Evolutionary conservation across 2,888 invertebrate species (phyloP).

Genomic region (Amphiduros pacificus): DNA sequence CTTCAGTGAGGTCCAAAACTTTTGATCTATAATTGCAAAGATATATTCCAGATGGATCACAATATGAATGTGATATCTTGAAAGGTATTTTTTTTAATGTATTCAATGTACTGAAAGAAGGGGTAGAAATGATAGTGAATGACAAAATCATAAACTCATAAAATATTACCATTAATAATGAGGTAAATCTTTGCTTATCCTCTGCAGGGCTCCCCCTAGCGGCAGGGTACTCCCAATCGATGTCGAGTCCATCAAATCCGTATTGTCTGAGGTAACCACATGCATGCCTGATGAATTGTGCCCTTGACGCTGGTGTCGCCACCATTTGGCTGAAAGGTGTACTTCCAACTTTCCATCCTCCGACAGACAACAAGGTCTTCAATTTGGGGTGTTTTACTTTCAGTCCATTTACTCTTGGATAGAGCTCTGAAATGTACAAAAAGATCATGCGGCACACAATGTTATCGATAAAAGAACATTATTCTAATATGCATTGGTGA

Average conservation of each 20-base stretch:
- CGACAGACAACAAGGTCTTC: conserved; percentile 48
- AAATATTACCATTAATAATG: background rate
- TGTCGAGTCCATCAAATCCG: conserved; percentile 30
- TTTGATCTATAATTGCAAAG: no score
- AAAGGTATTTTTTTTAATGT: no score
- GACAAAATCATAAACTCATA: no score
- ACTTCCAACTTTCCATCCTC: conserved; percentile 49
- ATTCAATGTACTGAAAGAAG: no score
- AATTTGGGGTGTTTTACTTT: conserved; percentile 31
- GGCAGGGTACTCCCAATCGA: conserved; percentile 54
- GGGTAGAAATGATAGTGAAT: no score
- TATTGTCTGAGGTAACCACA: background rate
- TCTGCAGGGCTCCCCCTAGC: conserved; percentile 40
- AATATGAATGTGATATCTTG: no score
- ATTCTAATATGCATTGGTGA: no score
- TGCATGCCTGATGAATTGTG: background rate
- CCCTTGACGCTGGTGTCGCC: background rate
- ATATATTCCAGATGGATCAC: no score
- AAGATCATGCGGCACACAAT: no score
- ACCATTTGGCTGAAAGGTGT: conserved; percentile 33
- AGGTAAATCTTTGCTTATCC: conserved; percentile 39
- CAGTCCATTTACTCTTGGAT: background rate
- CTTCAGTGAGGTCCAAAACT: no score
- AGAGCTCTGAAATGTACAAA: background rate
- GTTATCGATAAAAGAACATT: no score